Evolutionary conservation across 2,113 vertebrate genomes (phyloP), one percentile per base, ranked within the genome.

Genomic region (Gymnorhina tibicen): DNA sequence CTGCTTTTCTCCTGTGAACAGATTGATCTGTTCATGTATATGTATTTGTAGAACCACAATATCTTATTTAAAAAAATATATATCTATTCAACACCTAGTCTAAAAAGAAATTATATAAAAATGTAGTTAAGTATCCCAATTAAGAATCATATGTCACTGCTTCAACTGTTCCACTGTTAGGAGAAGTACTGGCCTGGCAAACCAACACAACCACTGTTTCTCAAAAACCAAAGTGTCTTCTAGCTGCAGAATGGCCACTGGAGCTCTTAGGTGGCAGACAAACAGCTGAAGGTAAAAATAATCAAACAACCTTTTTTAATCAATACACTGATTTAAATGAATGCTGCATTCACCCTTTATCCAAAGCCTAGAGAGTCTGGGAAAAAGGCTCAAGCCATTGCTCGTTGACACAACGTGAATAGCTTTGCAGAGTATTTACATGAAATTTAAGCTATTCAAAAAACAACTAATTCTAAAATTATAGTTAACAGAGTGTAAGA

Each of bases 381-480:
- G 35, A 58, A 74, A 84, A 75, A 44, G 5, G 17, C 33, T 39
- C 22, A 81, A 56, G 33, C 24, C 49, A 42, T 52, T 55, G 11
- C 4, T 16, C 5, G 0, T 47, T 93, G 76, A 82, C 28, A 77
- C 23, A 59, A 59, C 33, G 47, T 24, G 23, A 85, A 93, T 83
- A 37, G 1, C 79, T 94, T 94, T 93, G 26, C 20, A 67, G 55
- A 86, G 35, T 91, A 70, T 72, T 86, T 33, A 78, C 52, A 35
- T 3, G 1, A 27, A 55, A 92, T 64, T 75, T 13, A 68, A 85
- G 80, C 37, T 79, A 56, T 35, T 79, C 3, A 5, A 91, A 88
- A 92, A 79, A 44, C 23, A 80, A 89, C 44, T 91, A 90, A 96
- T 91, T 95, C 23, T 81, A 60, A 96, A 96, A 95, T 91, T 94